Percentiles rank a stretch among this genome's conserved stretches.
Conservation (phyloP, 1,140 invertebrate genomes). For the Heliothis virescens region DNA sequence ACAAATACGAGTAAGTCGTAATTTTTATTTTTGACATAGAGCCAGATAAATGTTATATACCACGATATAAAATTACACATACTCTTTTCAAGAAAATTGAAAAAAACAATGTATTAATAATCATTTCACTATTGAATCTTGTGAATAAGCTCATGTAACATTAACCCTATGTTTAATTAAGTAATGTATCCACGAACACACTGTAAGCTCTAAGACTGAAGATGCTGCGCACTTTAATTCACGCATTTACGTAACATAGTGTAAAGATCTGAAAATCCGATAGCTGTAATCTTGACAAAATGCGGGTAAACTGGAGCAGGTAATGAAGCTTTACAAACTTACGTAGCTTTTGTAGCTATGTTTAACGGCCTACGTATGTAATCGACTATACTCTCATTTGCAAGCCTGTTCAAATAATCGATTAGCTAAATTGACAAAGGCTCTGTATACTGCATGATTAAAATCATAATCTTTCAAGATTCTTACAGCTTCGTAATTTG, state of each 20-base stretch:
- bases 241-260: neutral
- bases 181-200: neutral
- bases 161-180: neutral
- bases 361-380: neutral
- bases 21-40: conserved; percentile 25
- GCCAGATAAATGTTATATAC: neutral
- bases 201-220: neutral
- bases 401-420: neutral
- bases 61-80: too few relatives aligned
- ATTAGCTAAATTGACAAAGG: neutral
- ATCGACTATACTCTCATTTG: neutral
- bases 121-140: too few relatives aligned
- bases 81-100: too few relatives aligned
- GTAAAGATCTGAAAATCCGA: conserved; percentile 10
- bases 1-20: conserved; percentile 87
- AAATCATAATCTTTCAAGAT: neutral
- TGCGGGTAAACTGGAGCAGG: conserved; percentile 2
- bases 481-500: neutral
- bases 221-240: neutral
- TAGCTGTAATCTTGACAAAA: conserved; percentile 24
- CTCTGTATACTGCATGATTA: too few relatives aligned
- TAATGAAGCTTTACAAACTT: conserved; percentile 7
- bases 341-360: neutral
- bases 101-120: too few relatives aligned
- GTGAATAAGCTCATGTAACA: too few relatives aligned